Evolutionary conservation across 2,113 vertebrate species (phyloP).

Genomic region (Scophthalmus maximus): DNA sequence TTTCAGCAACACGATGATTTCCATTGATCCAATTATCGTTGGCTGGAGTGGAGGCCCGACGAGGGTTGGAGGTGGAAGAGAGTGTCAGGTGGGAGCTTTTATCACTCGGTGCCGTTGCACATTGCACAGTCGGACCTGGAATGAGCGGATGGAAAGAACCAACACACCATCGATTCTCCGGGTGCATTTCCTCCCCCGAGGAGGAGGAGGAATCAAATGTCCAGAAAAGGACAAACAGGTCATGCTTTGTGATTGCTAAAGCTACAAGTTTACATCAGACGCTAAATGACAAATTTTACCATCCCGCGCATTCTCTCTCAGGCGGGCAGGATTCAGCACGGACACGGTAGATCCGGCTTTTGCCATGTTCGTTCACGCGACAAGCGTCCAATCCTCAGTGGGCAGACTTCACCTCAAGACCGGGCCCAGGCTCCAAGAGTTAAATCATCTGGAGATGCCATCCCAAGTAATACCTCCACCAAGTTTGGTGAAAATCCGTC

Average conservation of each 20-base stretch:
- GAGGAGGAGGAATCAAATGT: background rate
- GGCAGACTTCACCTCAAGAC: no score
- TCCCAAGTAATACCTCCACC: no score
- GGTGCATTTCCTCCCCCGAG: background rate
- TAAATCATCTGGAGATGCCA: no score
- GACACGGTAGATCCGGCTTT: no score
- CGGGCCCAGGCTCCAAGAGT: no score
- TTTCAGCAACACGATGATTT: slow-evolving; percentile 56
- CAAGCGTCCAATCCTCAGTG: no score
- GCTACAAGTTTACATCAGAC: background rate
- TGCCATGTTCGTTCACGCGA: no score
- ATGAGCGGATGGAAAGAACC: background rate
- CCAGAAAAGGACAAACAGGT: background rate
- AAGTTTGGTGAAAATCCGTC: no score
- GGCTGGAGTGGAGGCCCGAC: slow-evolving; percentile 34
- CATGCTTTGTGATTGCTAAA: background rate
- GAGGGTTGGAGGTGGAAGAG: slow-evolving; percentile 15
- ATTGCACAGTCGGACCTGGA: slow-evolving; percentile 35
- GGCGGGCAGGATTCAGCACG: no score
- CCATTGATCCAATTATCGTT: slow-evolving; percentile 70
- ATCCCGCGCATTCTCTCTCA: no score
- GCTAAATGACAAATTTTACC: background rate
- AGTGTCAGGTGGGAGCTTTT: slow-evolving; percentile 45
- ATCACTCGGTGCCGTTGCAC: slow-evolving; percentile 38
- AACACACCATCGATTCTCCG: background rate